Percentiles rank a stretch among this genome's conserved stretches.
phyloP scores from a whole-genome alignment of 2,888 invertebrate genomes.

The Ceratothoa steindachneri region DNA sequence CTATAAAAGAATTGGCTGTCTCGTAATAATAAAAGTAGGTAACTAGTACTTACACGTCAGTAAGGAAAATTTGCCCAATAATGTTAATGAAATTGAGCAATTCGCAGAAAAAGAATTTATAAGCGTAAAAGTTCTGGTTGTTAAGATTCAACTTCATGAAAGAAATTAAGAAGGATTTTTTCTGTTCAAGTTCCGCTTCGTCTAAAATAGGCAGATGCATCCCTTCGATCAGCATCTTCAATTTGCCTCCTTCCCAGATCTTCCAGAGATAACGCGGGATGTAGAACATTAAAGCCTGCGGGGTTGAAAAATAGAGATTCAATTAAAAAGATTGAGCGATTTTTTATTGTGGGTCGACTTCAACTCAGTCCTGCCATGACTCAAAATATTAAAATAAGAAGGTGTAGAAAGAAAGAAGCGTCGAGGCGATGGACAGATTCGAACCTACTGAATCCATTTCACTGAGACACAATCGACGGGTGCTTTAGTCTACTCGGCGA shows the following conservation, averaged over 20 bases:
- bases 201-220: slow-evolving; percentile 61
- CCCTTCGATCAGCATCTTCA: slow-evolving; percentile 62
- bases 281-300: slow-evolving; percentile 68
- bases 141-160: slow-evolving; percentile 61
- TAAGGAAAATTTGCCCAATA: slow-evolving; percentile 52
- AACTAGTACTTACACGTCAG: slow-evolving; percentile 37
- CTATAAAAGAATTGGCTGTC: too few species aligned
- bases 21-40: too few species aligned
- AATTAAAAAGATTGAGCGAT: neutral
- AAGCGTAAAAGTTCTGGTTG: slow-evolving; percentile 64
- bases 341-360: neutral
- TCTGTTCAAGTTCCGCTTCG: slow-evolving; percentile 59
- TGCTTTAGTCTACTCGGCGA: too few species aligned
- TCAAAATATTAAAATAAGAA: too few species aligned
- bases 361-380: too few species aligned
- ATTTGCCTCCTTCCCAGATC: slow-evolving; percentile 65
- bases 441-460: too few species aligned
- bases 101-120: slow-evolving; percentile 68
- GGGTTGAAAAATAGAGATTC: too few species aligned
- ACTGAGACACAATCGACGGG: too few species aligned
- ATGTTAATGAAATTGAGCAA: slow-evolving; percentile 68
- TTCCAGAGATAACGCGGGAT: slow-evolving; percentile 69
- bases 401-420: too few species aligned
- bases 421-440: too few species aligned
- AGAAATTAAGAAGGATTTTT: slow-evolving; percentile 59